Percentiles rank a stretch among this genome's conserved stretches.
These are phyloP conservation scores for Myopa testacea DNA, from an alignment of 2,888 invertebrate species.

Conservation along the genomic window DNA sequence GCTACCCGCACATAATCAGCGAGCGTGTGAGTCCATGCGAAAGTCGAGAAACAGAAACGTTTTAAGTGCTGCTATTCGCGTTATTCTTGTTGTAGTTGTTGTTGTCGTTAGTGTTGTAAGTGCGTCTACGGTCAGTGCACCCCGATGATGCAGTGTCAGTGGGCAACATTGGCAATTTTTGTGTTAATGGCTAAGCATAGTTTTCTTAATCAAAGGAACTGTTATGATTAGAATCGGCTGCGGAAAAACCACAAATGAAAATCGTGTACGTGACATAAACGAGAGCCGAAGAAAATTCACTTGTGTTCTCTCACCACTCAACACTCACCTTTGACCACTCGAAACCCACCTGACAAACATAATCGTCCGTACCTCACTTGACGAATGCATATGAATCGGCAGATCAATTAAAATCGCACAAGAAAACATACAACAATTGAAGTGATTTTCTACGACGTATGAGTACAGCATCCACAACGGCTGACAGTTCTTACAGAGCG, in stretches of 20 bases:
- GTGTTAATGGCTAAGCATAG: neutral
- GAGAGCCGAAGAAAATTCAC: neutral
- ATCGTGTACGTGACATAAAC: neutral
- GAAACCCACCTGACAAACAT: neutral
- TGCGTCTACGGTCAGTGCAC: conserved; percentile 27
- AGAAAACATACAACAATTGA: neutral
- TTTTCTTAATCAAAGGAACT: neutral
- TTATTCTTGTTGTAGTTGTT: neutral
- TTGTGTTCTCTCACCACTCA: neutral
- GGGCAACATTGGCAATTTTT: neutral
- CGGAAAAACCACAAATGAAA: neutral
- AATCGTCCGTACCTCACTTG: neutral
- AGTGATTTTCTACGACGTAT: neutral
- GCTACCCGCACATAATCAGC: neutral
- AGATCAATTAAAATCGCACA: neutral
- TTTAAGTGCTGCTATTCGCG: neutral
- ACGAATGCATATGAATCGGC: neutral
- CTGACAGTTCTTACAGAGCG: neutral
- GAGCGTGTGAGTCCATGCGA: neutral
- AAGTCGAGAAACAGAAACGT: neutral
- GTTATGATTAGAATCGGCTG: neutral
- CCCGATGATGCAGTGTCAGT: neutral
- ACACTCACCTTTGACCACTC: neutral
- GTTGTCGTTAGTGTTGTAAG: conserved; percentile 10
- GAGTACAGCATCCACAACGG: neutral